phyloP scores from a whole-genome alignment of 1,140 invertebrate species.

The Chymomyza costata region DNA sequence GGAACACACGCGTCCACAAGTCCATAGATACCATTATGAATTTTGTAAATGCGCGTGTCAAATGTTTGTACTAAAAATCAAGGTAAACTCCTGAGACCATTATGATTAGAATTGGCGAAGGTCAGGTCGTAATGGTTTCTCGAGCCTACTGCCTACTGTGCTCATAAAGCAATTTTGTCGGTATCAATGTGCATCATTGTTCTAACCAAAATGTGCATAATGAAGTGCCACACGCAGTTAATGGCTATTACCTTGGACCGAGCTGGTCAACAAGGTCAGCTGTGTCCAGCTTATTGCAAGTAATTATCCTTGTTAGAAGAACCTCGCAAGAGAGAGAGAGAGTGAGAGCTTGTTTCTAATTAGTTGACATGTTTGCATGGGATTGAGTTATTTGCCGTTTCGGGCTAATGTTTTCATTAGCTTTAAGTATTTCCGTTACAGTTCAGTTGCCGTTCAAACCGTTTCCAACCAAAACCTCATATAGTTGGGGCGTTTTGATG shows the following conservation, averaged over 20 bases:
- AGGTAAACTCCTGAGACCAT: conserved; percentile 36
- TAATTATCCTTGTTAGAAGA: background rate
- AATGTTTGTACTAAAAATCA: conserved; percentile 66
- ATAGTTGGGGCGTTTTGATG: conserved; percentile 25
- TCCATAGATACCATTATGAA: conserved; percentile 56
- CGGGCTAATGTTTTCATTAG: conserved; percentile 56
- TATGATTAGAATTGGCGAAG: no score
- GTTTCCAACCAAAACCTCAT: conserved; percentile 17
- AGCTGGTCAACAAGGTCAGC: conserved; percentile 38
- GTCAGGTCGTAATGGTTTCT: conserved; percentile 35
- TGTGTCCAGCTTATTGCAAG: background rate
- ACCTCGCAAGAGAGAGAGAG: no score
- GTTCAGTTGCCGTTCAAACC: conserved; percentile 17
- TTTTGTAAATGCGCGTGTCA: conserved; percentile 68
- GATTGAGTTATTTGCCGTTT: conserved; percentile 44
- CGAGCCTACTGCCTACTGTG: no score
- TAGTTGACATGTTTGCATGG: conserved; percentile 36
- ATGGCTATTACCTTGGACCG: conserved; percentile 47
- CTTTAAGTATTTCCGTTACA: conserved; percentile 52
- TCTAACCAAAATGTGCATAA: conserved; percentile 59
- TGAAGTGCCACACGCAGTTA: conserved; percentile 74
- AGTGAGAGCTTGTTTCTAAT: no score
- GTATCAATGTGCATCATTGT: conserved; percentile 57
- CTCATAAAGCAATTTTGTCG: conserved; percentile 44
- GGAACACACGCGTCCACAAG: conserved; percentile 35